Conservation (phyloP, 1,140 invertebrate genomes). For the Portunus trituberculatus region DNA sequence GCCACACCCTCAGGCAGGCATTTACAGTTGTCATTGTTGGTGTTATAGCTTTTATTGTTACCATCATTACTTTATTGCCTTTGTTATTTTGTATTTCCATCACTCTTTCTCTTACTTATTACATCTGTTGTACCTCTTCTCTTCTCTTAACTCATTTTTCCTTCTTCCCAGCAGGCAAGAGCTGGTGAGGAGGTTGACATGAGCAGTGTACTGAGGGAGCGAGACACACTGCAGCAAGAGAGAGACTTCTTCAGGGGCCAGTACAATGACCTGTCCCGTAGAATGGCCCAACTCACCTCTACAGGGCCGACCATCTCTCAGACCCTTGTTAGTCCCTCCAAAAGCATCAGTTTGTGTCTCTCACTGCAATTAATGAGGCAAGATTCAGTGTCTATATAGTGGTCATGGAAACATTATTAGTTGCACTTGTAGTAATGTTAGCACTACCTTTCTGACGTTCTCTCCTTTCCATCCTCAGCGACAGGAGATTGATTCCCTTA, state of each 20-base stretch:
- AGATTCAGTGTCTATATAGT: no score
- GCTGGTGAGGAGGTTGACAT: slow-evolving; percentile 62
- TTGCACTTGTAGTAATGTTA: no score
- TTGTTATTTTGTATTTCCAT: no score
- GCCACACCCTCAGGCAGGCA: slow-evolving; percentile 51
- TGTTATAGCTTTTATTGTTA: no score
- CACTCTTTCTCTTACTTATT: no score
- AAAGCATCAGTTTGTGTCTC: not conserved
- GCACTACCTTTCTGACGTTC: not conserved
- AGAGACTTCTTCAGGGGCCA: slow-evolving; percentile 73
- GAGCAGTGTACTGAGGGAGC: slow-evolving; percentile 62
- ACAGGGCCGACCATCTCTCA: slow-evolving; percentile 61
- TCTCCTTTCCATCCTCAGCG: slow-evolving; percentile 52
- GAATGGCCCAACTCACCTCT: slow-evolving; percentile 66
- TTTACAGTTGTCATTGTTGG: no score
- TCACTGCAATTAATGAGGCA: no score
- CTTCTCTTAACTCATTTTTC: not conserved
- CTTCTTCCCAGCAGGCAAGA: not conserved
- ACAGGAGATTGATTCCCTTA: slow-evolving; percentile 70
- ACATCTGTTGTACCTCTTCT: no score
- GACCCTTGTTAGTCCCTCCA: slow-evolving; percentile 56
- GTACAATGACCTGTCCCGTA: slow-evolving; percentile 66
- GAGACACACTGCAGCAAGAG: slow-evolving; percentile 69
- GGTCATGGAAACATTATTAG: no score
- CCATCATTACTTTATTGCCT: no score